These are phyloP conservation scores for Xanthia icteritia DNA, from an alignment of 2,888 invertebrate genomes.

Conservation along the genomic window DNA sequence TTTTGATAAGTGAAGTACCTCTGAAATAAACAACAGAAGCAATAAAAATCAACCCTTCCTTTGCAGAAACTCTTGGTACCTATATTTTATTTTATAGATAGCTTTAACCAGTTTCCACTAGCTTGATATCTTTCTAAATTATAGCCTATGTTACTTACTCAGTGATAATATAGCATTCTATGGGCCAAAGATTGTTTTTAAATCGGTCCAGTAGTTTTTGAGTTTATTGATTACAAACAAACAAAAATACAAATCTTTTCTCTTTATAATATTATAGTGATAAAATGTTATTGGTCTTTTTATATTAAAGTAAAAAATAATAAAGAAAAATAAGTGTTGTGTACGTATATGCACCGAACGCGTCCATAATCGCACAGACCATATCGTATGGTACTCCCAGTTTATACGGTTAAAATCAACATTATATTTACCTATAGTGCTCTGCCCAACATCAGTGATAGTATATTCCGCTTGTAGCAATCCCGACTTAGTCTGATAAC, in stretches of 20 bases:
- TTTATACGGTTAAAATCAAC: neutral
- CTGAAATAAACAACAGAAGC: slow-evolving; percentile 84
- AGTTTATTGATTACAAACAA: no score
- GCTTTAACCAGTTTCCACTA: no score
- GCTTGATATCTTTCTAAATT: no score
- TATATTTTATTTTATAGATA: neutral
- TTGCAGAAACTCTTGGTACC: no score
- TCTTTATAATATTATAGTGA: neutral
- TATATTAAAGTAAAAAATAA: neutral
- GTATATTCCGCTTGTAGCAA: slow-evolving; percentile 98
- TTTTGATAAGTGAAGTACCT: slow-evolving; percentile 97
- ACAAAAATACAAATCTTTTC: no score
- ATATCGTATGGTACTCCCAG: neutral
- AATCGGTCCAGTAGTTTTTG: no score
- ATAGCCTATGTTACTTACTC: no score
- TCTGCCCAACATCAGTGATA: slow-evolving; percentile 93
- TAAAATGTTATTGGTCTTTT: neutral
- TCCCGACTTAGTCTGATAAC: slow-evolving; percentile 99
- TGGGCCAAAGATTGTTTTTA: no score
- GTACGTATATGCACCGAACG: neutral
- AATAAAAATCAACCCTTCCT: neutral
- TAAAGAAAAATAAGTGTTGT: neutral
- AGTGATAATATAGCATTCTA: no score
- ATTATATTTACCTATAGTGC: slow-evolving; percentile 87
- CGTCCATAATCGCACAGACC: neutral